Base-by-base conservation (phyloP, 2,888 invertebrate genomes). In the Dryadula phaetusa region DNA sequence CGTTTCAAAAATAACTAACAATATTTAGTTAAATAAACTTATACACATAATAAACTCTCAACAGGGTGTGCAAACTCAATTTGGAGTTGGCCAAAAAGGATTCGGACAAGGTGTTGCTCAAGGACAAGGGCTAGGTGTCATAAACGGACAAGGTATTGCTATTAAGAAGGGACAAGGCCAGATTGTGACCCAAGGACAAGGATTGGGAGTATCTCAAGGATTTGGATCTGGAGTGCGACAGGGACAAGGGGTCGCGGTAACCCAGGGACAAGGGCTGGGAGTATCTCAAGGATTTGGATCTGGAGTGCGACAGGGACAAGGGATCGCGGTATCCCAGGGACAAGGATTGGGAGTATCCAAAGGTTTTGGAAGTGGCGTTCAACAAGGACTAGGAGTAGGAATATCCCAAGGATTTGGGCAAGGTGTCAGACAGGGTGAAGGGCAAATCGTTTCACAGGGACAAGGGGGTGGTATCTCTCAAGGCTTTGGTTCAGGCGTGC, bases 341-440 rank as follows among this genome's bases (percentile, higher is more conserved):
- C 79, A 79, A 70, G 86, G 84, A 62, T 79, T 79, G 53, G 22
- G 72, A 58, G 72, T 70, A 8, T 44, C 71, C 53, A 68, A 70
- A 52, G 75, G 69, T 47, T 71, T 73, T 62, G 76, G 74, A 47
- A 0, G 53, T 67, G 20, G 74, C 72, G 10, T 46, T 0, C 18
- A 6, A 20, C 44, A 46, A 20, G 44, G 44, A 16, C 6, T 16
- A 69, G 75, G 73, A 74, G 25, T 58, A 63, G 49, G 22, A 22
- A 62, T 75, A 5, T 70, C 61, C 0, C 74, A 75, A 62, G 77
- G 54, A 22, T 56, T 56, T 37, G 54, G 54, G 8, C 34, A 34
- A 7, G 54, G 54, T 22, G 22, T 56, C 40, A 37, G 34, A 25
- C 68, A 70, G 53, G 74, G 73, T 42, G 68, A 71, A 56, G 56